Evolutionary conservation across 2,797 vertebrate species (phyloP), one percentile per base, ranked within the genome.

Genomic region (Catostomus latipinnis): DNA sequence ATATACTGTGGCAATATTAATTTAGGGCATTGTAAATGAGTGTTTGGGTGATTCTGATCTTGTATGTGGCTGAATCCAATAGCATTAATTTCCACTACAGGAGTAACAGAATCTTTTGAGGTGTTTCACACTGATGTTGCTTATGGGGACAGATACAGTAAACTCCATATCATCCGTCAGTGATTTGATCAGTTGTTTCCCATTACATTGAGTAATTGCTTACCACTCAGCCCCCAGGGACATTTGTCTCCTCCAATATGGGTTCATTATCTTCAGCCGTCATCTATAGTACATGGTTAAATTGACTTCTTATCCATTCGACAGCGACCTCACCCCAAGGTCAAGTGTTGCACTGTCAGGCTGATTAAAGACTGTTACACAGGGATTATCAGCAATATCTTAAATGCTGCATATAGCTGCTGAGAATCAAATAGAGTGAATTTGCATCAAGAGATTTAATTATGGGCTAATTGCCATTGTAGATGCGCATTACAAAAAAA

Each of bases 251-350:
- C 71, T 74, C 75, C 84, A 86, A 86, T 82, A 84, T 76, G 58
- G 78, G 82, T 82, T 84, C 77, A 86, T 86, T 86, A 86, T 84
- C 75, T 83, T 57, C 67, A 82, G 74, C 71, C 50, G 50, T 71
- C 81, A 86, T 84, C 81, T 84, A 34, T 4, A 34, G 34, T 34
- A 83, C 83, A 83, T 72, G 81, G 77, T 79, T 81, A 78, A 80
- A 82, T 74, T 82, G 75, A 22, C 78, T 84, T 76, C 71, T 84
- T 81, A 83, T 84, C 78, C 75, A 81, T 52, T 68, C 78, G 76
- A 78, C 75, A 82, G 56, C 60, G 62, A 78, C 81, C 71, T 84
- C 75, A 82, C 8, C 43, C 14, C 75, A 84, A 82, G 81, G 85
- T 86, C 79, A 78, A 63, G 68, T 62, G 62, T 76, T 73, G 71